A percentile compares a stretch with the other conserved stretches of the same genome.
Conservation (phyloP, 1,140 invertebrate species). For the Heliconius congener region DNA sequence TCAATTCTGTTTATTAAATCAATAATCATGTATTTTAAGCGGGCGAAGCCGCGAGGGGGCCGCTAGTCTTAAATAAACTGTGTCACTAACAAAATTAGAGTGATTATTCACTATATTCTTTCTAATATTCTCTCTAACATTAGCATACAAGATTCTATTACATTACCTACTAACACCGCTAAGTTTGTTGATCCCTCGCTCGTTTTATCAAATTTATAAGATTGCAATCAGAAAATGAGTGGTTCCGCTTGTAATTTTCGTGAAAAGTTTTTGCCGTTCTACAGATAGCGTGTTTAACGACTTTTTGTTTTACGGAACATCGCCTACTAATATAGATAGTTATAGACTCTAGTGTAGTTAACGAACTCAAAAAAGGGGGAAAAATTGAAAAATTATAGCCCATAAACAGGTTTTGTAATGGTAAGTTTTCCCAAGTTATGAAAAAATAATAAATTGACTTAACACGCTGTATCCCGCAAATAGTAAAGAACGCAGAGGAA, state of each 20-base stretch:
- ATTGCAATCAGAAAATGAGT: constrained; percentile 31
- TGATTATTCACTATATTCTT: not conserved
- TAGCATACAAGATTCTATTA: not conserved
- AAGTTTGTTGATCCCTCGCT: constrained; percentile 38
- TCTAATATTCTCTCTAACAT: not conserved
- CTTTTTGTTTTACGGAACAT: constrained; percentile 8
- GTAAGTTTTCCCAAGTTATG: no score
- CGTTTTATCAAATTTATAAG: constrained; percentile 36
- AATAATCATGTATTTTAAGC: no score
- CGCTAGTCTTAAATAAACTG: no score
- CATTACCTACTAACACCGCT: constrained; percentile 26
- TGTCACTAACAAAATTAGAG: not conserved
- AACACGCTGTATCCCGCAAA: no score
- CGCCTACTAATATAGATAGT: not conserved
- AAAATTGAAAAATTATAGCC: no score
- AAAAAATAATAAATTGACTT: no score
- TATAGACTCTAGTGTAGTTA: no score
- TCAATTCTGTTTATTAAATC: no score
- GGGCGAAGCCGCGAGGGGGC: no score
- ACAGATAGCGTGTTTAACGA: constrained; percentile 6
- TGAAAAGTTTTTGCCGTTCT: constrained; percentile 9
- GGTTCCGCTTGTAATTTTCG: constrained; percentile 20
- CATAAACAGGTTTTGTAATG: no score
- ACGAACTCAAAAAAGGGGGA: no score
- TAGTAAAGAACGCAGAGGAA: no score